Conservation (phyloP, 1,140 invertebrate genomes). For the Philotrypesis tridentata region DNA sequence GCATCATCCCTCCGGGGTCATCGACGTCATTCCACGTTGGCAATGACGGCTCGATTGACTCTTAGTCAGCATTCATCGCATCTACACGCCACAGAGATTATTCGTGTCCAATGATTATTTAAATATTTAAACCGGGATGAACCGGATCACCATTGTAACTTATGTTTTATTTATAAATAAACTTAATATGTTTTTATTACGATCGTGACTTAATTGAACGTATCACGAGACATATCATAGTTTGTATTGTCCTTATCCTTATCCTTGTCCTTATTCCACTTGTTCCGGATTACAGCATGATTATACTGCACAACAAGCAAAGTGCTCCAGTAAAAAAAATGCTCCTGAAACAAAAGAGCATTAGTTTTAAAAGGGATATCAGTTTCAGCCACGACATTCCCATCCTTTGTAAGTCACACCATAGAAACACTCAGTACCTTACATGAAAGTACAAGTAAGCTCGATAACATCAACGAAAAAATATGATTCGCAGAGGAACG, state of each 20-base stretch:
- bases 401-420: not conserved
- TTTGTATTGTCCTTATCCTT: not conserved
- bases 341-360: not conserved
- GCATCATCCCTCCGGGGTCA: conserved; percentile 38
- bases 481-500: not conserved
- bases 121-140: conserved; percentile 57
- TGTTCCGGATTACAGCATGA: not conserved
- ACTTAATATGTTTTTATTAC: conserved; percentile 65
- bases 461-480: not conserved
- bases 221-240: too few species aligned
- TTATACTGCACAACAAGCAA: too few species aligned
- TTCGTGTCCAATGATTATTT: conserved; percentile 71
- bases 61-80: conserved; percentile 67
- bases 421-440: not conserved
- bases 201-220: not conserved
- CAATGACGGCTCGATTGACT: not conserved
- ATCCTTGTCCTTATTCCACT: too few species aligned
- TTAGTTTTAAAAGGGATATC: not conserved
- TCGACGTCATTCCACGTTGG: conserved; percentile 23
- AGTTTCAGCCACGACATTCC: not conserved
- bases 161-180: conserved; percentile 74
- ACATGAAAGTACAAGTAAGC: conserved; percentile 23
- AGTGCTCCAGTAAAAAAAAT: not conserved
- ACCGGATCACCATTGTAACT: conserved; percentile 68
- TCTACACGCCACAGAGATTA: conserved; percentile 57